phyloP scores from a whole-genome alignment of 2,113 vertebrate species.

The Heliornis fulica region DNA sequence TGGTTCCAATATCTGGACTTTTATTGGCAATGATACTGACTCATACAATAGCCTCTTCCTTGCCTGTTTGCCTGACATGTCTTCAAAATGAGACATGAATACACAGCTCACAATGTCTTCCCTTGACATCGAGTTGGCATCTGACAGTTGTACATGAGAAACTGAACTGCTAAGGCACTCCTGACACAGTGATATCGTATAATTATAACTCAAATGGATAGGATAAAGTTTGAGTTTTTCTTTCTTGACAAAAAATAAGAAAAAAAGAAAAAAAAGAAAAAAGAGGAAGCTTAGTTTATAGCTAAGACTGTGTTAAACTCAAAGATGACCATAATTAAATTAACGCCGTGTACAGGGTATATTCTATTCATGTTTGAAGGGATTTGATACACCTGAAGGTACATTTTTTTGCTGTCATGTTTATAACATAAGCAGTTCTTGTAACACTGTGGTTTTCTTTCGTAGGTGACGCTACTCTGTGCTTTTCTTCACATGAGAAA shows the following conservation, averaged over 20 bases:
- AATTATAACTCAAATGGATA: background rate
- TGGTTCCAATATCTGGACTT: background rate
- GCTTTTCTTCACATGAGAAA: slow-evolving; percentile 76
- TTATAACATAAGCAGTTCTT: background rate
- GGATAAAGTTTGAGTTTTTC: background rate
- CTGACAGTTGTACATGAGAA: background rate
- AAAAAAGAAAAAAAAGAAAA: background rate
- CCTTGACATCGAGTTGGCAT: background rate
- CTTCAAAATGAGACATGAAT: background rate
- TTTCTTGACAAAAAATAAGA: background rate
- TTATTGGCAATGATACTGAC: background rate
- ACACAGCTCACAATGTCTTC: background rate
- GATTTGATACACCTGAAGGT: background rate
- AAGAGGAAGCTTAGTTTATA: background rate
- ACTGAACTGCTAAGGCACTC: background rate
- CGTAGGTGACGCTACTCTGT: slow-evolving; percentile 53
- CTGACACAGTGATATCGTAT: background rate
- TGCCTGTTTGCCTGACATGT: background rate
- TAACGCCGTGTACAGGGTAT: background rate
- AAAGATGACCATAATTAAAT: background rate
- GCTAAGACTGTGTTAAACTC: background rate
- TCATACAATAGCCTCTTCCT: background rate
- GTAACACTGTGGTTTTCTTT: slow-evolving; percentile 42
- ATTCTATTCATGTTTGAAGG: background rate
- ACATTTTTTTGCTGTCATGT: background rate